Evolutionary conservation across 92 coral and sea anemone species (phyloP), one percentile per base, ranked within the genome.

Genomic region (Epizoanthus illoricatus): DNA sequence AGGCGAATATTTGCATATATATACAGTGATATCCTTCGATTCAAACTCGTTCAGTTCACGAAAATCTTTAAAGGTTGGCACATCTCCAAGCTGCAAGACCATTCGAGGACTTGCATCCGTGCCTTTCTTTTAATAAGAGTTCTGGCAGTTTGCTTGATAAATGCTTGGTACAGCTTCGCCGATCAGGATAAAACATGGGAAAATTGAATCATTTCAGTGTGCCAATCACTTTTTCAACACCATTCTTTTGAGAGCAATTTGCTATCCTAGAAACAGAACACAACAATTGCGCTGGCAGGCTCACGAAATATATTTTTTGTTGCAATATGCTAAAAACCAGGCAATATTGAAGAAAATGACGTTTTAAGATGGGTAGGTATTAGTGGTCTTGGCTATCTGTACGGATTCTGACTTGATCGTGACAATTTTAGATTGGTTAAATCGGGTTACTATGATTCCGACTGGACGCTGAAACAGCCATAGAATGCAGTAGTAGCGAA

Each of bases 261-360:
- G 86, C 76, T 85, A 80, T 84, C 91, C 79, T 80, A 74, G 91
- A 88, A 71, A 88, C 91, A 73, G 70, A 58, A 47, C 16, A 28
- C 18, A 2, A 18, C 20, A 63, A 76, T 41, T 3, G 11, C 60
- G 23, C 39, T 45, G 21, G 28, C 60, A 1, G 59, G 19, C 49
- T 62, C 61, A 62, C 15, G 56, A 8, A 5, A 39, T 49, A 60
- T 6, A 41, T 54, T 21, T 73, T 28, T 33, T 21, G 11, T 73
- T 20, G 64, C 40, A 73, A 54, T 20, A 55, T 18, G 45, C 41
- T 23, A 8, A 57, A 75, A 75, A 58, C 36, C 24, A 16, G 36
- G 39, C 8, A 33, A 17, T 33, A 17, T 36, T 9, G 23, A 47
- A 71, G 1, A 71, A 36, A 15, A 33, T 61, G 71, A 43, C 18